Evolutionary conservation across 2,797 vertebrate genomes (phyloP).

Genomic region (Enteromius viviparus): DNA sequence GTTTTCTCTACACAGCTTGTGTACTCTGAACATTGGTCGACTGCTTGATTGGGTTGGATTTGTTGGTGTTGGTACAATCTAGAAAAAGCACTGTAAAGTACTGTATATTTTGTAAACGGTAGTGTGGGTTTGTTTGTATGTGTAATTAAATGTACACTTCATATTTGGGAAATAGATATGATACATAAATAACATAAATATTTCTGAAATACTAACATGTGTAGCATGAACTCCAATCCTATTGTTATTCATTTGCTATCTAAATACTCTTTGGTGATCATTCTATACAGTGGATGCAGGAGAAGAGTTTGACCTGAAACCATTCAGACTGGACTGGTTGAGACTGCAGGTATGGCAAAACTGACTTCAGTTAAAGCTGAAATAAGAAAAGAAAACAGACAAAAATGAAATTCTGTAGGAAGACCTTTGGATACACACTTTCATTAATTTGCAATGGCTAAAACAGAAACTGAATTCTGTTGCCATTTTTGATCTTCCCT

Average conservation of each 20-base stretch:
- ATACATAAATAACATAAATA: neutral
- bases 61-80: neutral
- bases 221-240: neutral
- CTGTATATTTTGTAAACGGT: neutral
- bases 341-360: constrained; percentile 83
- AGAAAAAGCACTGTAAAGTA: neutral
- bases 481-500: neutral
- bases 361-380: neutral
- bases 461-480: neutral
- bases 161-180: neutral
- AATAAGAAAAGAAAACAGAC: neutral
- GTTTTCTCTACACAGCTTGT: neutral
- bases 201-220: neutral
- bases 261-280: neutral
- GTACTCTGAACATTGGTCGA: neutral
- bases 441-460: neutral
- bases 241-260: neutral
- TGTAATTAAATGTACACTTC: neutral
- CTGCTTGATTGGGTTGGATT: neutral
- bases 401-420: neutral
- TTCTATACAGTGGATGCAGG: constrained; percentile 79
- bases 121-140: neutral
- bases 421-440: neutral
- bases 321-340: constrained; percentile 90
- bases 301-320: constrained; percentile 85